Conservation (phyloP, 2,888 invertebrate species). For the Sminthurinus aureus region DNA sequence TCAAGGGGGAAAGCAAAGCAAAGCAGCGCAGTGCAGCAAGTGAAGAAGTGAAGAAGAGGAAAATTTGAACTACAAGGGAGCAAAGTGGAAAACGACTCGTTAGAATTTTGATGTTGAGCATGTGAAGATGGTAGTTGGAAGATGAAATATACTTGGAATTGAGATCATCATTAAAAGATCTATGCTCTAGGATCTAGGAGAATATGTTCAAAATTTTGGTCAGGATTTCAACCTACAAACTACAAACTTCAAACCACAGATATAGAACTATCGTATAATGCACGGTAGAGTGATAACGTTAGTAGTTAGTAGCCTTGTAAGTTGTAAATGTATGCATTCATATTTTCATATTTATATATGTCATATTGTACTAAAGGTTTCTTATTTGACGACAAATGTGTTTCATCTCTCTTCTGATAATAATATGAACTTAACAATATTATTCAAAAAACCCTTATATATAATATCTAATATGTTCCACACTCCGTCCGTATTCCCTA, state of each 20-base stretch:
- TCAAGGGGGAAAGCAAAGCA: not conserved
- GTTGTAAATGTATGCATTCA: no score
- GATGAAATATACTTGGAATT: slow-evolving; percentile 23
- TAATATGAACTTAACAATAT: not conserved
- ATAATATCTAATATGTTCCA: no score
- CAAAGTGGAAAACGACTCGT: not conserved
- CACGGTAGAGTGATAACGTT: slow-evolving; percentile 1
- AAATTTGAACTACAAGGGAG: not conserved
- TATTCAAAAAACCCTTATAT: no score
- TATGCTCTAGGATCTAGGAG: no score
- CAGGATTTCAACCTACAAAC: no score
- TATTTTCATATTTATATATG: not conserved
- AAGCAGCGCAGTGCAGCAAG: no score
- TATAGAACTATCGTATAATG: slow-evolving; percentile 7
- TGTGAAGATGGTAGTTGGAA: not conserved
- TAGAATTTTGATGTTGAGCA: not conserved
- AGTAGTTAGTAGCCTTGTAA: not conserved
- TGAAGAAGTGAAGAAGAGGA: no score
- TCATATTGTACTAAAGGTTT: not conserved
- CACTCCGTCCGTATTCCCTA: not conserved
- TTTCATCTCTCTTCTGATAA: not conserved
- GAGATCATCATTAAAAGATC: slow-evolving; percentile 35
- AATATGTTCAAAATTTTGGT: no score
- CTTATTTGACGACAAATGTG: slow-evolving; percentile 25
- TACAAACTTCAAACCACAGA: no score